Conservation (phyloP, 2,888 invertebrate species). For the Odontomyia ornata region DNA sequence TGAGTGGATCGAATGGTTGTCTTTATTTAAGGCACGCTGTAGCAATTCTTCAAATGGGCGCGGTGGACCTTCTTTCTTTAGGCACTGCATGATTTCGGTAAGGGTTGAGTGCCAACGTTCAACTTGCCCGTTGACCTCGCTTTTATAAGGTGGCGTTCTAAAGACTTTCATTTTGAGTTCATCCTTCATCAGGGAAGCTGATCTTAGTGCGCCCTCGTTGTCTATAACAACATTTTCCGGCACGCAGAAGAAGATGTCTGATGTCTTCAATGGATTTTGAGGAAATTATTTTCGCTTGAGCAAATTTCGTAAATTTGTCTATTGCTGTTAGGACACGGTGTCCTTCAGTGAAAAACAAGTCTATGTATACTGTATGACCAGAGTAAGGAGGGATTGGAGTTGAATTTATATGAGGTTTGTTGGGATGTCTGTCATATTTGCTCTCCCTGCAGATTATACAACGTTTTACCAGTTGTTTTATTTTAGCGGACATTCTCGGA, state of each 20-base stretch:
- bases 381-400: conserved; percentile 41
- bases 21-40: not conserved
- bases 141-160: conserved; percentile 34
- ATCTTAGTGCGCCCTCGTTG: conserved; percentile 42
- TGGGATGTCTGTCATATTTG: conserved; percentile 45
- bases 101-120: conserved; percentile 23
- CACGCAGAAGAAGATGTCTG: conserved; percentile 25
- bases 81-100: conserved; percentile 50
- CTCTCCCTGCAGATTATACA: conserved; percentile 43
- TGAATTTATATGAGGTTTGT: conserved; percentile 14
- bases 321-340: conserved; percentile 46
- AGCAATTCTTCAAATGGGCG: not conserved
- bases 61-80: conserved; percentile 35
- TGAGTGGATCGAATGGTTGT: not conserved
- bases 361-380: conserved; percentile 33
- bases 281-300: not conserved
- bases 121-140: conserved; percentile 47
- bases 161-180: conserved; percentile 8
- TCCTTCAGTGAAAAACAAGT: conserved; percentile 43
- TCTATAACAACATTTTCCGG: conserved; percentile 41
- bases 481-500: conserved; percentile 42
- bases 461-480: conserved; percentile 29
- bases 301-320: conserved; percentile 49
- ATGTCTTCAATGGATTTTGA: conserved; percentile 40
- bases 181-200: conserved; percentile 18